A percentile compares a stretch with the other conserved stretches of the same genome.
Evolutionary conservation across 1,140 invertebrate species (phyloP).

Genomic region (Aphis gossypii): DNA sequence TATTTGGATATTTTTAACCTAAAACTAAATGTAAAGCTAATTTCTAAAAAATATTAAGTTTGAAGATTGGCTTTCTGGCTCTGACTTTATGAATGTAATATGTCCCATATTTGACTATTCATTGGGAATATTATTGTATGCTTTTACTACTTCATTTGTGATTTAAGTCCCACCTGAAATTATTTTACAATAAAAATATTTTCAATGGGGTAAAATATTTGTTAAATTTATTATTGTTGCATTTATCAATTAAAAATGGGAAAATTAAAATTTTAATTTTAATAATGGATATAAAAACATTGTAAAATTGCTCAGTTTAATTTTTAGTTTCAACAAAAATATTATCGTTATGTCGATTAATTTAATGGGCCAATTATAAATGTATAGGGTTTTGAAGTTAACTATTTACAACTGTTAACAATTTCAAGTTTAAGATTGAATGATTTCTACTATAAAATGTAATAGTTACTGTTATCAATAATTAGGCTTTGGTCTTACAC

Average conservation of each 20-base stretch:
- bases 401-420: background rate
- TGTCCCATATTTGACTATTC: background rate
- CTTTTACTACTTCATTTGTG: background rate
- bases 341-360: background rate
- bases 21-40: background rate
- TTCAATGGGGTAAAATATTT: conserved; percentile 2
- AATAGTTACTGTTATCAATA: background rate
- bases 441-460: background rate
- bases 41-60: background rate
- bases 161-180: background rate
- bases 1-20: background rate
- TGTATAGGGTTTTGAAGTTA: background rate
- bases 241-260: conserved; percentile 15
- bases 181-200: background rate
- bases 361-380: background rate
- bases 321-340: background rate
- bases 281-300: background rate
- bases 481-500: background rate
- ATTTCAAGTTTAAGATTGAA: conserved; percentile 5
- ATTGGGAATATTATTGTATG: background rate
- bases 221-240: background rate
- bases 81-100: background rate
- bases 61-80: background rate
- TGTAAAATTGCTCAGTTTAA: background rate
- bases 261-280: background rate